Evolutionary conservation across 2,113 vertebrate species (phyloP).

Genomic region (Platycercus adscitus): DNA sequence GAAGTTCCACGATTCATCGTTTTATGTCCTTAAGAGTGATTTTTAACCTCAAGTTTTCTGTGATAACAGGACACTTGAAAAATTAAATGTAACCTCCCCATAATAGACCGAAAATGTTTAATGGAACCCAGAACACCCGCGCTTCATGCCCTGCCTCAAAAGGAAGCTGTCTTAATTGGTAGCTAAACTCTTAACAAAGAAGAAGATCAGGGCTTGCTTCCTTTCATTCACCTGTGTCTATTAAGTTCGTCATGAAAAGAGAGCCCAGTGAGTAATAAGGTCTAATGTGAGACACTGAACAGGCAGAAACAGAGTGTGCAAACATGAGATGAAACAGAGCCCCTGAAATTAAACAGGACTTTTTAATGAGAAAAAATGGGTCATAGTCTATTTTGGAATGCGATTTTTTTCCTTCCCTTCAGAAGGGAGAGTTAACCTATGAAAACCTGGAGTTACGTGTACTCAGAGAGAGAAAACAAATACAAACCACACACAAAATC

Average conservation of each 20-base stretch:
- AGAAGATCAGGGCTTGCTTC: neutral
- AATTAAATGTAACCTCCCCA: neutral
- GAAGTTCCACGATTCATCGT: neutral
- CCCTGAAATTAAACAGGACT: neutral
- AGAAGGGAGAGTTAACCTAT: neutral
- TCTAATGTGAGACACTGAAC: neutral
- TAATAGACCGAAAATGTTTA: neutral
- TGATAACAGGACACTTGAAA: neutral
- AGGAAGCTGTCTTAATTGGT: neutral
- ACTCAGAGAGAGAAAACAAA: neutral
- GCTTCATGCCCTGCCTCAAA: neutral
- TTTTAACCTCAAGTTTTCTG: neutral
- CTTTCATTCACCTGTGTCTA: neutral
- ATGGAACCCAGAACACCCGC: neutral
- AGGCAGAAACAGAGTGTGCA: neutral
- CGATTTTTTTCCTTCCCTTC: neutral
- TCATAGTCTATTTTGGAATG: neutral
- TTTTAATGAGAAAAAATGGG: neutral
- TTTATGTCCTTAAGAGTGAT: neutral
- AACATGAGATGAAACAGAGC: neutral
- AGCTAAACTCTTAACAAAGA: neutral
- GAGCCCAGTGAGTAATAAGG: neutral
- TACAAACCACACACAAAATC: neutral
- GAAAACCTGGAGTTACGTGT: neutral
- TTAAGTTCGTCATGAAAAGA: neutral